Evolutionary conservation across 35 echinoderm and acorn worm species (phyloP), one percentile per base, ranked within the genome.

Genomic region (Ptychodera flava): DNA sequence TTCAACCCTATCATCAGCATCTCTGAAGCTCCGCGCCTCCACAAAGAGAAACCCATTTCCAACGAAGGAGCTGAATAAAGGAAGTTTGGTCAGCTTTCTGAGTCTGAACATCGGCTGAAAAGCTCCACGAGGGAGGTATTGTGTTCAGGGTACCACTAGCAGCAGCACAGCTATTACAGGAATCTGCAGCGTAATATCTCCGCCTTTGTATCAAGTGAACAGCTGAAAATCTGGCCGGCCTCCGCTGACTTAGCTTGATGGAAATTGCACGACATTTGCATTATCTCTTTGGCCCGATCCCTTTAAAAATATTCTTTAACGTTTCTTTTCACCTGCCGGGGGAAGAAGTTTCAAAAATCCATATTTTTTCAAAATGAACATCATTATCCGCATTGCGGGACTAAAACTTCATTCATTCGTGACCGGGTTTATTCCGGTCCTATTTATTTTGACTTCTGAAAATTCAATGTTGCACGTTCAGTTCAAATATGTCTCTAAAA

Each of bases 351-450:
- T 64, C 45, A 64, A 64, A 64, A 64, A 64, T 64, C 45, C 45
- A 64, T 64, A 64, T 64, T 64, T 64, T 64, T 64, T 64, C 45
- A 64, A 64, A 64, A 64, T 64, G 45, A 64, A 64, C 45, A 64
- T 64, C 45, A 64, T 64, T 64, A 64, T 64, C 45, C 45, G 6
- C 22, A 64, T 64, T 64, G 45, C 45, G 6, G 22, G 45, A 64
- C 6, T 64, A 12, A n/a, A 64, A 64, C 45, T 64, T 22, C 45
- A 64, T 64, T 22, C 45, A 64, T 64, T 64, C 45, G 22, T n/a
- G n/a, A n/a, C n/a, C n/a, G n/a, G n/a, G n/a, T n/a, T n/a, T n/a
- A n/a, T n/a, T n/a, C n/a, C n/a, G n/a, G n/a, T n/a, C n/a, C n/a
- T n/a, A n/a, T n/a, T n/a, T n/a, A n/a, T n/a, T n/a, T n/a, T n/a